These are phyloP conservation scores for Centruroides sculpturatus DNA, from an alignment of 1,140 invertebrate species.

Conservation along the genomic window DNA sequence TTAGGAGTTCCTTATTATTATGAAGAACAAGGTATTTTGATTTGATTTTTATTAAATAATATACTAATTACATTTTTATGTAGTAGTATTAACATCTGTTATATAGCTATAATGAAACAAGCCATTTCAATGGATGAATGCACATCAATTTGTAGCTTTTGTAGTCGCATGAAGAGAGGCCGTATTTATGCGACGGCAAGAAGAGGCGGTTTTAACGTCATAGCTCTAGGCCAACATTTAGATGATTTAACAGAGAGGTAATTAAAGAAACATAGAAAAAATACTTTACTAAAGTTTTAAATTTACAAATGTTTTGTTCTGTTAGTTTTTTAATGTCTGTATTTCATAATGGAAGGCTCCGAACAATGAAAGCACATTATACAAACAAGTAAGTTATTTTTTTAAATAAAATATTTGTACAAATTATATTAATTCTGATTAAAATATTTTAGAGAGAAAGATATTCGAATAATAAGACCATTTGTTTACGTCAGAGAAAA, in stretches of 20 bases:
- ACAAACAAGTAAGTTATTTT: slow-evolving; percentile 31
- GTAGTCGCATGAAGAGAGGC: slow-evolving; percentile 50
- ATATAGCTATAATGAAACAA: slow-evolving; percentile 36
- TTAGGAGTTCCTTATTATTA: slow-evolving; percentile 54
- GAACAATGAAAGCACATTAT: slow-evolving; percentile 72
- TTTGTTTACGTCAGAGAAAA: slow-evolving; percentile 74
- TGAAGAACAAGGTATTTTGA: slow-evolving; percentile 41
- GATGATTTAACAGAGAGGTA: slow-evolving; percentile 63
- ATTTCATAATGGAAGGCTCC: slow-evolving; percentile 61
- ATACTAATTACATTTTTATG: too few relatives aligned
- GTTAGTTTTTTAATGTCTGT: slow-evolving; percentile 59
- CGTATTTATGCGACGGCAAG: slow-evolving; percentile 58
- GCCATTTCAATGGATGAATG: slow-evolving; percentile 31
- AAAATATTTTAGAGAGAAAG: slow-evolving; percentile 45
- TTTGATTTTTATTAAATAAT: too few relatives aligned
- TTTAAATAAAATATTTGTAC: not conserved
- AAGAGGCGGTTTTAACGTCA: slow-evolving; percentile 61
- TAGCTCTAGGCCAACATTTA: slow-evolving; percentile 71
- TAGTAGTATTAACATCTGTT: slow-evolving; percentile 1
- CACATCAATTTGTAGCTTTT: slow-evolving; percentile 50
- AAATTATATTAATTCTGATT: not conserved
- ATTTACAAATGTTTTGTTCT: slow-evolving; percentile 5
- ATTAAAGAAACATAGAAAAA: not conserved
- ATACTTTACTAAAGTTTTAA: not conserved
- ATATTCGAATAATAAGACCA: slow-evolving; percentile 68